Evolutionary conservation across 2,888 invertebrate genomes (phyloP), one percentile per base, ranked within the genome.

Genomic region (Rugalucina vietnamica): DNA sequence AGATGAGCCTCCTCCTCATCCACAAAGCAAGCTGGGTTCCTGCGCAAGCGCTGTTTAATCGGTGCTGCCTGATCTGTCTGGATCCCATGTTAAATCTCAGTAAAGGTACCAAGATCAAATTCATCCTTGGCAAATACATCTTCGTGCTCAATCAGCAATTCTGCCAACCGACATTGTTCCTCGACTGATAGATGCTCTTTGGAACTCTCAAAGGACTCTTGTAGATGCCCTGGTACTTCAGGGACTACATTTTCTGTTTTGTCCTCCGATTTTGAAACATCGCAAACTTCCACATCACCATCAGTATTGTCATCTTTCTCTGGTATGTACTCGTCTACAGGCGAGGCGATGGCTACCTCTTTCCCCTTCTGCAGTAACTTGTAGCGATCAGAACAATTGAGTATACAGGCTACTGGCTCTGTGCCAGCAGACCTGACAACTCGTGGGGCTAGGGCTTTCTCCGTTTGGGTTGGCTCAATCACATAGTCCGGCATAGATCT

Each of bases 81-180:
- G 24, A 88, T 85, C 1, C 24, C 12, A 37, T 86, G 86, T 27
- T 83, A 73, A 14, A 87, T 75, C 0, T 43, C 85, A 0, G 82
- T 76, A 37, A 87, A 85, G 21, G 75, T 73, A 3, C 85, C 83
- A 1, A 1, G 84, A 57, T 88, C 86, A 36, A 76, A 78, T 21
- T 84, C 85, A 73, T 76, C 39, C 39, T 79, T 79, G 0, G 85
- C 80, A 60, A 88, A 88, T 4, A 88, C 78, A 74, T 85, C 85
- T 32, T 72, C 8, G 24, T 65, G 65, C 4, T 65, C 65, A 34
- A 21, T 32, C 18, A 65, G 34, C 65, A 65, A 65, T 34, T 32
- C 18, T 65, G 65, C 65, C 21, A 65, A 65, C 2, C 21, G 65
- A 65, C 1, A 14, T 24, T 65, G 32, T 65, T 65, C 65, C 1